Percentiles rank a stretch among this genome's conserved stretches.
Conservation (phyloP, 2,888 invertebrate genomes). For the Colletes collaris region DNA sequence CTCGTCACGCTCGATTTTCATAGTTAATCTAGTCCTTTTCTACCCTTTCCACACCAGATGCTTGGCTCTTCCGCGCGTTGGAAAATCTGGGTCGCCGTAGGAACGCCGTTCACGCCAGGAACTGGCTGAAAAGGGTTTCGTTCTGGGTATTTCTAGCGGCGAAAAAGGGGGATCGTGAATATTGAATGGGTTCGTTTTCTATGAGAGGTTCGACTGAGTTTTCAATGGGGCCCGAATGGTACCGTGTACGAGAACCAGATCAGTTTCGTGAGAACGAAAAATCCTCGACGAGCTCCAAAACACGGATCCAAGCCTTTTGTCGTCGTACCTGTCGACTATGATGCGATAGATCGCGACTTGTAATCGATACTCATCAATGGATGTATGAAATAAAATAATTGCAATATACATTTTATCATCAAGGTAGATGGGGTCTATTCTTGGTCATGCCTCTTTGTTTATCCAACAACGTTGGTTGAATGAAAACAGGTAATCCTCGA, state of each 20-base stretch:
- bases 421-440: too few relatives aligned
- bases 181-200: constrained; percentile 73
- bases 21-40: constrained; percentile 13
- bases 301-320: constrained; percentile 36
- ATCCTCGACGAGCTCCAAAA: constrained; percentile 26
- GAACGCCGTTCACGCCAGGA: constrained; percentile 42
- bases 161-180: constrained; percentile 72
- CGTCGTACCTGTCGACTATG: constrained; percentile 22
- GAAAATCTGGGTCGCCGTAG: constrained; percentile 48
- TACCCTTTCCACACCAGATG: constrained; percentile 37
- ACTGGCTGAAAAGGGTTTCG: constrained; percentile 60
- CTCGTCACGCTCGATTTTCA: background rate
- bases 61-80: constrained; percentile 14
- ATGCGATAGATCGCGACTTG: background rate
- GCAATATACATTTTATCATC: too few relatives aligned
- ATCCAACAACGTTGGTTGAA: too few relatives aligned
- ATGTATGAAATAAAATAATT: too few relatives aligned
- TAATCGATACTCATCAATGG: background rate
- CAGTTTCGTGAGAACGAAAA: constrained; percentile 74
- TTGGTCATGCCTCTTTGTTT: too few relatives aligned
- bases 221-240: constrained; percentile 53
- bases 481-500: too few relatives aligned
- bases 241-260: constrained; percentile 59
- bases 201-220: constrained; percentile 51
- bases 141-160: constrained; percentile 27